phyloP scores from a whole-genome alignment of 2,113 vertebrate genomes.

The Trematomus loennbergii region DNA sequence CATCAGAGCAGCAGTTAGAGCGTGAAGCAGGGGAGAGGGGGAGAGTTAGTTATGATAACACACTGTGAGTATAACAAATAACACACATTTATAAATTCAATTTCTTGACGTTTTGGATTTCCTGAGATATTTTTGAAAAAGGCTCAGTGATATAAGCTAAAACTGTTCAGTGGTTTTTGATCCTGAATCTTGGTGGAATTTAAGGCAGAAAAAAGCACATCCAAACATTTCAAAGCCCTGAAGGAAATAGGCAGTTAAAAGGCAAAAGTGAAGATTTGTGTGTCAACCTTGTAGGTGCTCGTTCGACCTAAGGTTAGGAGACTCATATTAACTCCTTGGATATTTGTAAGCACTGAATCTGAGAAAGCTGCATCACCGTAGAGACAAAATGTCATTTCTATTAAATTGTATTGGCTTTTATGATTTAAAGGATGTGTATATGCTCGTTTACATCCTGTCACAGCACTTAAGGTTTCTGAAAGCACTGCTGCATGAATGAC shows the following conservation, averaged over 20 bases:
- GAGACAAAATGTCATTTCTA: background rate
- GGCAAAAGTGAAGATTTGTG: constrained; percentile 1
- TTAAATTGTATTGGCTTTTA: background rate
- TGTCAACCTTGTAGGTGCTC: background rate
- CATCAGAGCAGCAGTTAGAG: constrained; percentile 29
- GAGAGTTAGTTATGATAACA: background rate
- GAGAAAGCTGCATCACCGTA: background rate
- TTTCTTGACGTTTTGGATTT: constrained; percentile 9
- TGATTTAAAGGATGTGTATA: background rate
- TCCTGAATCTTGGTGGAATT: constrained; percentile 32
- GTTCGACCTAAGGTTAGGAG: background rate
- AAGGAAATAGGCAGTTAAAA: background rate
- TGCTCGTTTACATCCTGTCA: background rate
- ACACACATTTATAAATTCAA: background rate
- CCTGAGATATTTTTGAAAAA: background rate
- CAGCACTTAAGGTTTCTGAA: background rate
- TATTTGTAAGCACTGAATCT: background rate
- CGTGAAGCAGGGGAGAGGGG: constrained; percentile 2
- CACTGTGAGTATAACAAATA: no score
- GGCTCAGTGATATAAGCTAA: constrained; percentile 4
- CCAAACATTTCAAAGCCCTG: constrained; percentile 27
- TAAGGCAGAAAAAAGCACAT: background rate
- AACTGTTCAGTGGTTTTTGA: constrained; percentile 9
- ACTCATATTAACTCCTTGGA: background rate
- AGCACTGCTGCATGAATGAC: background rate